A percentile compares a stretch with the other conserved stretches of the same genome.
Conservation (phyloP, 1,140 invertebrate genomes). For the Macrobrachium nipponense region DNA sequence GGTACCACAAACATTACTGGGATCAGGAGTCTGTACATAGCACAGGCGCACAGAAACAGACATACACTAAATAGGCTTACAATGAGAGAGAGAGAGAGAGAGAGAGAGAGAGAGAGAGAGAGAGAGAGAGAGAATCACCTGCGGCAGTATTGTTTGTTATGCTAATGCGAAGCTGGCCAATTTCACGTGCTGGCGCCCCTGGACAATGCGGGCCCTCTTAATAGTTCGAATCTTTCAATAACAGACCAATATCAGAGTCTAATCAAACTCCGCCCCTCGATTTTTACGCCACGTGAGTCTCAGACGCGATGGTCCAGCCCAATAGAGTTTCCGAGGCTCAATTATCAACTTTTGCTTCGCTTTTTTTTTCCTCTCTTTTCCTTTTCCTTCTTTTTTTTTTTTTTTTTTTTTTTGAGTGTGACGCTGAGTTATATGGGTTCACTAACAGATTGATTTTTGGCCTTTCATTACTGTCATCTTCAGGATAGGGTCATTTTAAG, state of each 20-base stretch:
- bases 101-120: constrained; percentile 2
- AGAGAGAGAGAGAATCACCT: constrained; percentile 39
- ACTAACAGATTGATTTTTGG: too few species aligned
- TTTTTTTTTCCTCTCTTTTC: not conserved
- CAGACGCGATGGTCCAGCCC: not conserved
- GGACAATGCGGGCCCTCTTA: constrained; percentile 27
- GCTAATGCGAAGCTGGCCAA: constrained; percentile 24
- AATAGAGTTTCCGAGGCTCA: too few species aligned
- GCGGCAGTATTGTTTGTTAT: constrained; percentile 36
- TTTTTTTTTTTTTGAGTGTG: not conserved
- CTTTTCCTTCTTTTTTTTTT: not conserved
- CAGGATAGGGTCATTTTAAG: too few species aligned
- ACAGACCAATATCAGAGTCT: constrained; percentile 40
- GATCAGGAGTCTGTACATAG: constrained; percentile 17
- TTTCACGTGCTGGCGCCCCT: constrained; percentile 31
- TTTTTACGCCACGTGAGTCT: constrained; percentile 23
- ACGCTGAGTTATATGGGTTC: too few species aligned
- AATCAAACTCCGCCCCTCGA: constrained; percentile 34
- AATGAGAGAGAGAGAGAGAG: not conserved
- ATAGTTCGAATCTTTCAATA: constrained; percentile 43
- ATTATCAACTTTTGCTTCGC: not conserved
- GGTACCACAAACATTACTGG: not conserved
- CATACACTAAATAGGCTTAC: not conserved
- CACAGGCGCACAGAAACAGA: not conserved
- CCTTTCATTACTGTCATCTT: too few species aligned